These are phyloP conservation scores for Capromys pilorides DNA, from an alignment of 2,797 vertebrate genomes.

Conservation along the genomic window DNA sequence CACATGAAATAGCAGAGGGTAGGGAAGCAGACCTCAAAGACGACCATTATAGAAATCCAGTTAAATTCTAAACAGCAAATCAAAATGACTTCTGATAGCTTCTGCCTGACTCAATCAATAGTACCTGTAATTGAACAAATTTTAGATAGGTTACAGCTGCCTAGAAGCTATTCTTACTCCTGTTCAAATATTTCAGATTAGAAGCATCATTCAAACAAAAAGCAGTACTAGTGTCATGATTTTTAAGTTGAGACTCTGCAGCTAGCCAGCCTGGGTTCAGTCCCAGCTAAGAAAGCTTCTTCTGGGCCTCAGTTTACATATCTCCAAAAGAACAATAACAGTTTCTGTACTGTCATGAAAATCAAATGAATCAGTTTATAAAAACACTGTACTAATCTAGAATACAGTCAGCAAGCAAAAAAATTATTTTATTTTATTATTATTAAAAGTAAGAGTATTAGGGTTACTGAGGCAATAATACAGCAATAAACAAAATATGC, in stretches of 20 bases:
- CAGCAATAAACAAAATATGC: not conserved
- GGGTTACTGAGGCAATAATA: not conserved
- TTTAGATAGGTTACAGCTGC: not conserved
- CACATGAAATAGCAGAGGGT: not conserved
- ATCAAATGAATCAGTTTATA: not conserved
- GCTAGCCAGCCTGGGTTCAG: not conserved
- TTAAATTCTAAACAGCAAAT: conserved; percentile 43
- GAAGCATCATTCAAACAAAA: conserved; percentile 1
- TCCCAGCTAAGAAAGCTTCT: not conserved
- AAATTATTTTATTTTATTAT: not conserved
- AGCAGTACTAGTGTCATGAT: not conserved
- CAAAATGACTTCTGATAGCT: not conserved
- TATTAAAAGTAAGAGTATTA: not conserved
- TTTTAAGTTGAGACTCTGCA: not conserved
- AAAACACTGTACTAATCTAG: not conserved
- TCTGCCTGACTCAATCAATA: not conserved
- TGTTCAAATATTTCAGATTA: not conserved
- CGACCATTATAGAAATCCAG: not conserved
- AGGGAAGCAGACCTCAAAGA: not conserved
- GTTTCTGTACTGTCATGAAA: not conserved
- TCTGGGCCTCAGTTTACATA: not conserved
- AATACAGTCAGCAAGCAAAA: not conserved
- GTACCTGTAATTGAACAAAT: not conserved
- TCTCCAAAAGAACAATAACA: conserved; percentile 17
- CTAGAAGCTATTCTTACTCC: not conserved